These are phyloP conservation scores for Aphrophora alni DNA, from an alignment of 2,888 invertebrate species.

Conservation along the genomic window DNA sequence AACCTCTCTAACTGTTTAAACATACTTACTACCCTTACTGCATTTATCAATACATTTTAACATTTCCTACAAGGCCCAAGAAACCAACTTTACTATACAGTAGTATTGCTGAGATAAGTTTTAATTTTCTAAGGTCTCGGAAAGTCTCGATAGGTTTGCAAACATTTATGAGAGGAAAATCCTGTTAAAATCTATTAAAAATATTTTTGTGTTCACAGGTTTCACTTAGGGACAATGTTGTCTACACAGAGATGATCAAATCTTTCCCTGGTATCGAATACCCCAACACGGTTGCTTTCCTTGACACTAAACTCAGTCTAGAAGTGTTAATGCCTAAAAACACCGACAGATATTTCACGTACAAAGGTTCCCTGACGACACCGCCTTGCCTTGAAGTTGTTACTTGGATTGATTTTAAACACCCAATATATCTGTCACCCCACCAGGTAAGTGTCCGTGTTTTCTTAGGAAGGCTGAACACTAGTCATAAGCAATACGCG, in stretches of 20 bases:
- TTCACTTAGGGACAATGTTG: conserved; percentile 56
- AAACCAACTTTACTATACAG: too few relatives aligned
- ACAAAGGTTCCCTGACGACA: conserved; percentile 84
- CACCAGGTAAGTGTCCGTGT: conserved; percentile 72
- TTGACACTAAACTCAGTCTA: conserved; percentile 63
- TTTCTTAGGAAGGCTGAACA: too few relatives aligned
- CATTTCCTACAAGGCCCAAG: too few relatives aligned
- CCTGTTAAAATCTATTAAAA: too few relatives aligned
- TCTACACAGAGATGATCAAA: conserved; percentile 66
- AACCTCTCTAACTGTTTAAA: too few relatives aligned
- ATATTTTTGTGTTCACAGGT: neutral
- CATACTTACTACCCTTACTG: too few relatives aligned
- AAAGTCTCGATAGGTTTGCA: too few relatives aligned
- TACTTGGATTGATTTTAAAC: conserved; percentile 82
- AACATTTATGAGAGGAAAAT: too few relatives aligned
- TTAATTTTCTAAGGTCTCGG: too few relatives aligned
- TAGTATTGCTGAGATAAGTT: too few relatives aligned
- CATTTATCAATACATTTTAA: too few relatives aligned
- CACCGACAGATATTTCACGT: conserved; percentile 76
- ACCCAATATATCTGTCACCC: conserved; percentile 71
- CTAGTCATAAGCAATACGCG: too few relatives aligned
- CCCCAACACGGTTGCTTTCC: conserved; percentile 61
- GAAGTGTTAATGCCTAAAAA: conserved; percentile 63
- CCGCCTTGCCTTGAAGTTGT: conserved; percentile 87
- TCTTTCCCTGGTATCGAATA: conserved; percentile 64